A percentile compares a stretch with the other conserved stretches of the same genome.
These are phyloP conservation scores for Cryptocephalus primarius DNA, from an alignment of 2,888 invertebrate genomes.

Conservation along the genomic window DNA sequence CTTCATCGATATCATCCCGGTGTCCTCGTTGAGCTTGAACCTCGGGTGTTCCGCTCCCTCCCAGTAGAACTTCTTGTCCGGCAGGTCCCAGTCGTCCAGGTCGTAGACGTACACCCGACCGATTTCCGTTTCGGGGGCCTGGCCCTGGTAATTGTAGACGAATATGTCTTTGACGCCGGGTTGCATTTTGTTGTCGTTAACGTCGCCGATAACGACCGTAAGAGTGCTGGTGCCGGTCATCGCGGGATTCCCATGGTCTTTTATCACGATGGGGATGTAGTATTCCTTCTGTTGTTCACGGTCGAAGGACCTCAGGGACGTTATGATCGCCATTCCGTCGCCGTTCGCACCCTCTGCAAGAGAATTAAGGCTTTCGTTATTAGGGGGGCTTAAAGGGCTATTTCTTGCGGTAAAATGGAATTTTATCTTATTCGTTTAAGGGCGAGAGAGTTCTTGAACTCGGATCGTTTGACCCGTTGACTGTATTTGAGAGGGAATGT, in stretches of 20 bases:
- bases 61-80: conserved; percentile 96
- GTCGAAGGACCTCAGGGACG: conserved; percentile 85
- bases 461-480: too few species aligned
- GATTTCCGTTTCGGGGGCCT: conserved; percentile 36
- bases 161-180: conserved; percentile 95
- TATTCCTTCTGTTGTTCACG: conserved; percentile 94
- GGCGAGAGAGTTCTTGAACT: too few species aligned
- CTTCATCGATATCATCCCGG: conserved; percentile 92
- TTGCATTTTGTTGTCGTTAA: conserved; percentile 97
- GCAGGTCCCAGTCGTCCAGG: conserved; percentile 96
- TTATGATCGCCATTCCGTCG: conserved; percentile 96
- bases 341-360: conserved; percentile 85
- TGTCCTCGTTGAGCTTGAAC: conserved; percentile 81
- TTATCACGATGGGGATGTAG: conserved; percentile 92
- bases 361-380: conserved; percentile 4
- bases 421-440: too few species aligned
- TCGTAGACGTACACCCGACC: conserved; percentile 93
- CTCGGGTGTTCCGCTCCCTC: conserved; percentile 70
- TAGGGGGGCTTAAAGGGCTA: too few species aligned
- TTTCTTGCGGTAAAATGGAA: too few species aligned
- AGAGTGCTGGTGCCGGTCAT: conserved; percentile 94
- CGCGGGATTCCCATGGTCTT: conserved; percentile 92
- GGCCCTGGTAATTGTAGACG: conserved; percentile 84
- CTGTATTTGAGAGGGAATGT: too few species aligned
- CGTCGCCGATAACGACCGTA: conserved; percentile 94